These are phyloP conservation scores for Neuroscelio doddi DNA, from an alignment of 2,888 invertebrate species.

Conservation along the genomic window DNA sequence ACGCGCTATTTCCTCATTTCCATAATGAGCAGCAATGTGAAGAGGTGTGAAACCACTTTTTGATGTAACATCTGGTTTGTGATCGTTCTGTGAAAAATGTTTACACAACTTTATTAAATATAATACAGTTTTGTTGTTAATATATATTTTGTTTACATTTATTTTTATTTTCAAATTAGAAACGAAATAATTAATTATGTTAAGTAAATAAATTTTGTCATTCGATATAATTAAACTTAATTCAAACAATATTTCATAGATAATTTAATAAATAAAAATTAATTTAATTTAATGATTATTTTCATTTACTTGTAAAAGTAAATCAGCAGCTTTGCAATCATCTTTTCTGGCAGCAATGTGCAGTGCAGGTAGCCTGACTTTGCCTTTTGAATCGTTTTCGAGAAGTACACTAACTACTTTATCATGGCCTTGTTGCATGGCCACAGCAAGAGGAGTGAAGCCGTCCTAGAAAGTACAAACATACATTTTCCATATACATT, in stretches of 20 bases:
- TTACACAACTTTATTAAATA: too few species aligned
- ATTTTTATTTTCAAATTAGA: too few species aligned
- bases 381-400: conserved; percentile 97
- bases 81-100: conserved; percentile 86
- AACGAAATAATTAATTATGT: neutral
- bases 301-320: conserved; percentile 81
- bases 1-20: conserved; percentile 94
- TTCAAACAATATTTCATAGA: neutral
- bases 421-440: conserved; percentile 99
- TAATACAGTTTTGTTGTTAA: too few species aligned
- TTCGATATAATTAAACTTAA: neutral
- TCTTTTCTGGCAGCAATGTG: conserved; percentile 99
- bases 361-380: conserved; percentile 94
- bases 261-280: too few species aligned
- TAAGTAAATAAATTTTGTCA: neutral
- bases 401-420: conserved; percentile 96
- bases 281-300: neutral
- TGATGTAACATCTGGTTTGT: conserved; percentile 96
- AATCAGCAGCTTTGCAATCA: conserved; percentile 95
- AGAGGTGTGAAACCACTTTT: conserved; percentile 99
- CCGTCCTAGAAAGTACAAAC: conserved; percentile 81
- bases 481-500: too few species aligned
- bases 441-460: conserved; percentile 97
- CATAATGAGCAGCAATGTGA: conserved; percentile 99
- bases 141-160: too few species aligned